Percentiles rank a stretch among this genome's conserved stretches.
Evolutionary conservation across 2,797 vertebrate species (phyloP).

Genomic region (Apogon hyalosoma): DNA sequence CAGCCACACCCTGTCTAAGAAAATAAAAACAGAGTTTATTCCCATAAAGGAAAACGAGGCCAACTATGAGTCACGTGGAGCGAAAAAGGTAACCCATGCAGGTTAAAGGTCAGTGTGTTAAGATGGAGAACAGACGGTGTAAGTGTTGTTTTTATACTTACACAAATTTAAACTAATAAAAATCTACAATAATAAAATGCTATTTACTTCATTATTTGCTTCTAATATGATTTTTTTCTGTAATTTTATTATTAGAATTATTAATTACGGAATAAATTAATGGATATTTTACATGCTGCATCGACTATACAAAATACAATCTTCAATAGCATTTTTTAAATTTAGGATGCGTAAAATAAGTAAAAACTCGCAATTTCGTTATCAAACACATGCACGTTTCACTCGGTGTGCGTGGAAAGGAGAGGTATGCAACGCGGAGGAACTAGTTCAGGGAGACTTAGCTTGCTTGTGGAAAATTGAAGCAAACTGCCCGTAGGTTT

Average conservation of each 20-base stretch:
- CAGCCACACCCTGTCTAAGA: constrained; percentile 25
- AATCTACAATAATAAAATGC: background rate
- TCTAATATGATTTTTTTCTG: too few relatives aligned
- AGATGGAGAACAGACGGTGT: background rate
- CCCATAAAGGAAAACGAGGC: constrained; percentile 11
- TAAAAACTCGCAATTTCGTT: too few relatives aligned
- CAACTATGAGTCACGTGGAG: background rate
- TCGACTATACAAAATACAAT: too few relatives aligned
- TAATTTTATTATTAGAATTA: too few relatives aligned
- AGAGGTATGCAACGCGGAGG: too few relatives aligned
- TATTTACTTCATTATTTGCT: too few relatives aligned
- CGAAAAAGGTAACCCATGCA: constrained; percentile 1
- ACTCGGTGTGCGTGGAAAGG: background rate
- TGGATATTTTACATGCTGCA: too few relatives aligned
- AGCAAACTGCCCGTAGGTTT: background rate
- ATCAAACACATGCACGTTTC: background rate
- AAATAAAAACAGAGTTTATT: constrained; percentile 31
- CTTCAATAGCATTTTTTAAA: too few relatives aligned
- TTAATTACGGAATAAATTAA: too few relatives aligned
- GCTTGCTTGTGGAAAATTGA: background rate
- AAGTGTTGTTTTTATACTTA: too few relatives aligned
- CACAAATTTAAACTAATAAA: background rate
- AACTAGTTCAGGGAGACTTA: background rate
- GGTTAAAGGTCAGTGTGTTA: background rate
- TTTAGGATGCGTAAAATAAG: too few relatives aligned